A percentile compares a stretch with the other conserved stretches of the same genome.
Conservation (phyloP, 2,113 vertebrate species). For the Pitta sordida region DNA sequence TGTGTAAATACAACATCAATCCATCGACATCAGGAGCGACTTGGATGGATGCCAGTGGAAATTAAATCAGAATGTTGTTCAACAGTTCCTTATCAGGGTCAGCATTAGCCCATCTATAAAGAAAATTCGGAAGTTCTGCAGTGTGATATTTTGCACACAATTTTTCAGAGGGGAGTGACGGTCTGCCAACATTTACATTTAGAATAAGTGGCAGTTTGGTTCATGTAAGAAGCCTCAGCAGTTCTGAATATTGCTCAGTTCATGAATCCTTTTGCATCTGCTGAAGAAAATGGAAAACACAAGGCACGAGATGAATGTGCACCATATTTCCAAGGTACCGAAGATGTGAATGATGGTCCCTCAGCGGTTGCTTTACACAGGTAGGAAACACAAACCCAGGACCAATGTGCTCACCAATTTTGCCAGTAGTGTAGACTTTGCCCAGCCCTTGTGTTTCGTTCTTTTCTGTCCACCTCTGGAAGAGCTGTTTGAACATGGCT, state of each 20-base stretch:
- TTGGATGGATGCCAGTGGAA: not conserved
- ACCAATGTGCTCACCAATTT: constrained; percentile 75
- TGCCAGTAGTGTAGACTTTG: constrained; percentile 72
- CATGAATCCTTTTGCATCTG: not conserved
- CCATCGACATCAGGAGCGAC: not conserved
- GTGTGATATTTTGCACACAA: not conserved
- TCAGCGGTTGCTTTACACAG: not conserved
- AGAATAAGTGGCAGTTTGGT: not conserved
- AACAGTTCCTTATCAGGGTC: not conserved
- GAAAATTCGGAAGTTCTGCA: not conserved
- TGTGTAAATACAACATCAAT: not conserved
- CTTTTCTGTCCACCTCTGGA: constrained; percentile 84
- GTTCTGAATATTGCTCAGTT: not conserved
- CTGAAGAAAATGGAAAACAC: not conserved
- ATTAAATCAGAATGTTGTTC: not conserved
- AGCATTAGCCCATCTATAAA: not conserved
- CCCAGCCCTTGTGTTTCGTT: constrained; percentile 79
- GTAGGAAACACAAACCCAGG: not conserved
- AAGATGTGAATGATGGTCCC: not conserved
- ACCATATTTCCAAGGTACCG: not conserved
- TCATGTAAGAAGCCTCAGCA: not conserved
- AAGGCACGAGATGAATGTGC: not conserved
- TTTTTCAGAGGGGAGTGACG: not conserved
- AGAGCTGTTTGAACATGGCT: constrained; percentile 89
- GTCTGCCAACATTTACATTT: not conserved